Evolutionary conservation across 2,113 vertebrate species (phyloP).

Genomic region (Sander lucioperca): DNA sequence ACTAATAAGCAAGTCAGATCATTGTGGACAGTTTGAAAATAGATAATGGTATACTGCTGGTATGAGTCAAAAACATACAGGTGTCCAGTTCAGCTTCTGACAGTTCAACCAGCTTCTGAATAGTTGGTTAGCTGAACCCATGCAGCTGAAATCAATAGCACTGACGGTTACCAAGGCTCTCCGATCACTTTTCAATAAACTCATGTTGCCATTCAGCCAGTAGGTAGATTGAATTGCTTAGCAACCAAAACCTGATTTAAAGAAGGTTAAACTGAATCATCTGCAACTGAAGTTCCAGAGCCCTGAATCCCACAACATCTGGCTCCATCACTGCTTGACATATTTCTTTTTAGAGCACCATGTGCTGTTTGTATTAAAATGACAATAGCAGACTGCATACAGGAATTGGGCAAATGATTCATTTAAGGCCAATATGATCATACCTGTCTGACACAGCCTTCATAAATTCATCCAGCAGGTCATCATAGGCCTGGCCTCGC

Average conservation of each 20-base stretch:
- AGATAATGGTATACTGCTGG: not conserved
- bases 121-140: not conserved
- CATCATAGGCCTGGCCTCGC: slow-evolving; percentile 92
- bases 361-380: slow-evolving; percentile 25
- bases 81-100: not conserved
- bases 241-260: slow-evolving; percentile 42
- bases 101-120: not conserved
- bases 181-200: slow-evolving; percentile 55
- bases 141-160: slow-evolving; percentile 24
- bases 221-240: slow-evolving; percentile 12
- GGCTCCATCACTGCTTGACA: slow-evolving; percentile 51
- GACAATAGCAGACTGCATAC: slow-evolving; percentile 49
- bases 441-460: slow-evolving; percentile 95
- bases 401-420: slow-evolving; percentile 45
- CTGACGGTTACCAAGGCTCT: not conserved
- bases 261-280: slow-evolving; percentile 32
- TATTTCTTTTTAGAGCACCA: slow-evolving; percentile 54
- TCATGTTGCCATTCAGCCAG: slow-evolving; percentile 14
- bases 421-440: slow-evolving; percentile 18
- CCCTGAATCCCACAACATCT: slow-evolving; percentile 23
- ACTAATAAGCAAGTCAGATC: not conserved
- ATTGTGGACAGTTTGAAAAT: not conserved
- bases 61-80: not conserved
- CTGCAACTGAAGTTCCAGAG: slow-evolving; percentile 57
- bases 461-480: slow-evolving; percentile 98